Percentiles rank a stretch among this genome's conserved stretches.
Evolutionary conservation across 2,113 vertebrate genomes (phyloP).

Genomic region (Emberiza fucata): DNA sequence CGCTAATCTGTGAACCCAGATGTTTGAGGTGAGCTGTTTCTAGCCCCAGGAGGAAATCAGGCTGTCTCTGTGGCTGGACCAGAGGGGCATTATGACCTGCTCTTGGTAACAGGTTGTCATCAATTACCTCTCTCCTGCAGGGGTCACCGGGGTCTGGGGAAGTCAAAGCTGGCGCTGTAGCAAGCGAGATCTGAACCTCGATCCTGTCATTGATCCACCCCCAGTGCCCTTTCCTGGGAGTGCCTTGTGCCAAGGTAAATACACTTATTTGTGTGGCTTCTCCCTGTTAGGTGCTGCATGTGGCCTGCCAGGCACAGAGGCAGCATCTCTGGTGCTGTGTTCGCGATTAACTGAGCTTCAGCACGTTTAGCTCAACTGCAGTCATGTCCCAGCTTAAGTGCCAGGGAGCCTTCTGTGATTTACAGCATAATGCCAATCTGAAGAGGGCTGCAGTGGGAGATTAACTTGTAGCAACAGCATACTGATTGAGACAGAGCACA

Average conservation of each 20-base stretch:
- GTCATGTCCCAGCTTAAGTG: background rate
- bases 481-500: background rate
- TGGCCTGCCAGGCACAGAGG: background rate
- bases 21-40: background rate
- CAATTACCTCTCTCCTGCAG: background rate
- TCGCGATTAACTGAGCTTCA: background rate
- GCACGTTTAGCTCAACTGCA: background rate
- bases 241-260: background rate
- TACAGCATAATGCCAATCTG: background rate
- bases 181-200: background rate
- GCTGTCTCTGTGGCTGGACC: background rate
- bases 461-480: background rate
- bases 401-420: background rate
- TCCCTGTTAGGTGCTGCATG: background rate
- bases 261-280: conserved; percentile 8
- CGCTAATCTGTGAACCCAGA: background rate
- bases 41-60: background rate
- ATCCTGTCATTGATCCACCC: background rate
- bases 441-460: background rate
- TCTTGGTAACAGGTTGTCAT: background rate
- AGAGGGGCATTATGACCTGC: background rate
- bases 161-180: background rate
- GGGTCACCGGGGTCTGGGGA: background rate
- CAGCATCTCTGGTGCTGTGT: background rate
- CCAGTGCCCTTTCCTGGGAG: background rate